These are phyloP conservation scores for Napeogenes inachia DNA, from an alignment of 2,888 invertebrate genomes.

Conservation along the genomic window DNA sequence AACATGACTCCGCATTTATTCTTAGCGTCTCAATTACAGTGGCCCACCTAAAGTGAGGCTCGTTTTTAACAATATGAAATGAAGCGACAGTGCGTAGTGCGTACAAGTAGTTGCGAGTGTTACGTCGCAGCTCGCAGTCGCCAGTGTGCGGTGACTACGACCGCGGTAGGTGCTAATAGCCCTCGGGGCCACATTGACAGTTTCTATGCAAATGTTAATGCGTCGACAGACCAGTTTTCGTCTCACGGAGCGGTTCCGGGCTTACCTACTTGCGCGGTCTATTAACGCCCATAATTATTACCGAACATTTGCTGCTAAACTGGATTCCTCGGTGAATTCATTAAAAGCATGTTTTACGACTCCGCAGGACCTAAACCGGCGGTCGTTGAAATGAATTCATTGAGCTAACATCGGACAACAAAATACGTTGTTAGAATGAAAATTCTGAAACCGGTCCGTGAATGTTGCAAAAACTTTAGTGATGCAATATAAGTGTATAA, in stretches of 20 bases:
- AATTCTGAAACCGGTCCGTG: constrained; percentile 33
- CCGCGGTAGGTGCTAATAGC: constrained; percentile 64
- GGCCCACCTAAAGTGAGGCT: neutral
- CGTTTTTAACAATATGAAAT: neutral
- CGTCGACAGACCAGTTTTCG: constrained; percentile 72
- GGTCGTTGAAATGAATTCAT: constrained; percentile 24
- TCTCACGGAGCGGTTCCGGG: constrained; percentile 67
- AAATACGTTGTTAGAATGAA: constrained; percentile 26
- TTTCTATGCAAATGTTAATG: constrained; percentile 76
- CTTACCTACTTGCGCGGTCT: constrained; percentile 60
- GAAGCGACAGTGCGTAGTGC: constrained; percentile 1
- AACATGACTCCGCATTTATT: constrained; percentile 1
- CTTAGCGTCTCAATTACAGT: constrained; percentile 3
- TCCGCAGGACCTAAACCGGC: constrained; percentile 24
- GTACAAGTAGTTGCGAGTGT: neutral
- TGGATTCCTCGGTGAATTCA: constrained; percentile 49
- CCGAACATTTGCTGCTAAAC: constrained; percentile 51
- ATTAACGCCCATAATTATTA: constrained; percentile 61
- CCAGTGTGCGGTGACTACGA: constrained; percentile 24
- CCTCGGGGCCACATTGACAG: constrained; percentile 68
- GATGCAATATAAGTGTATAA: constrained; percentile 64
- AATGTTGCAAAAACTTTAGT: constrained; percentile 50
- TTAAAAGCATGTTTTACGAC: constrained; percentile 36
- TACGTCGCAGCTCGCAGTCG: constrained; percentile 19
- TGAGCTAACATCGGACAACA: constrained; percentile 16